phyloP scores from a whole-genome alignment of 2,888 invertebrate genomes.

The Metalampra italica region DNA sequence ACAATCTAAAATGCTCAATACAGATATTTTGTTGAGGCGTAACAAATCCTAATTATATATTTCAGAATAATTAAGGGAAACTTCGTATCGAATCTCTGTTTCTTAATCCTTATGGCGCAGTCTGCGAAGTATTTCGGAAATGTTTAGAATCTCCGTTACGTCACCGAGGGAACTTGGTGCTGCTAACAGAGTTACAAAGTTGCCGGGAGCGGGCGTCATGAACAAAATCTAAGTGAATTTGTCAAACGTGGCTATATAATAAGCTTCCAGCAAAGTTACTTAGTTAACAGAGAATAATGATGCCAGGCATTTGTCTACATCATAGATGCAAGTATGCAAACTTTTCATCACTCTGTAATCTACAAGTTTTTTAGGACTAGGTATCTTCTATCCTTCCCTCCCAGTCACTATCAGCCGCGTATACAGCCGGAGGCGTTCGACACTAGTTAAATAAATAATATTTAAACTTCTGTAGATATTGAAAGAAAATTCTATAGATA shows the following conservation, averaged over 20 bases:
- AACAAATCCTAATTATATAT: too few species aligned
- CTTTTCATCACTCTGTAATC: background rate
- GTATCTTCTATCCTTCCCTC: too few species aligned
- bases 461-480: too few species aligned
- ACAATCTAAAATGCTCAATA: background rate
- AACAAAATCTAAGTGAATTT: slow-evolving; percentile 72
- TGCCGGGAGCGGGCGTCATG: slow-evolving; percentile 51
- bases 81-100: slow-evolving; percentile 27
- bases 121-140: slow-evolving; percentile 25
- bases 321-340: slow-evolving; percentile 6
- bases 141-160: slow-evolving; percentile 42
- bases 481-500: too few species aligned
- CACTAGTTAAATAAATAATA: too few species aligned
- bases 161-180: slow-evolving; percentile 22
- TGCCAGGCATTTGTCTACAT: slow-evolving; percentile 17
- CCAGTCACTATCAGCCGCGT: too few species aligned
- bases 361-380: background rate
- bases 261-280: slow-evolving; percentile 58
- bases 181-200: slow-evolving; percentile 58
- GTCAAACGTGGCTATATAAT: slow-evolving; percentile 65
- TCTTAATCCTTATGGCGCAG: background rate
- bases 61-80: background rate
- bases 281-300: slow-evolving; percentile 37
- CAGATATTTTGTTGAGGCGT: too few species aligned
- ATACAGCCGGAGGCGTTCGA: too few species aligned